Percentiles rank a stretch among this genome's conserved stretches.
Conservation (phyloP, 2,113 vertebrate genomes). For the Furnarius figulus region DNA sequence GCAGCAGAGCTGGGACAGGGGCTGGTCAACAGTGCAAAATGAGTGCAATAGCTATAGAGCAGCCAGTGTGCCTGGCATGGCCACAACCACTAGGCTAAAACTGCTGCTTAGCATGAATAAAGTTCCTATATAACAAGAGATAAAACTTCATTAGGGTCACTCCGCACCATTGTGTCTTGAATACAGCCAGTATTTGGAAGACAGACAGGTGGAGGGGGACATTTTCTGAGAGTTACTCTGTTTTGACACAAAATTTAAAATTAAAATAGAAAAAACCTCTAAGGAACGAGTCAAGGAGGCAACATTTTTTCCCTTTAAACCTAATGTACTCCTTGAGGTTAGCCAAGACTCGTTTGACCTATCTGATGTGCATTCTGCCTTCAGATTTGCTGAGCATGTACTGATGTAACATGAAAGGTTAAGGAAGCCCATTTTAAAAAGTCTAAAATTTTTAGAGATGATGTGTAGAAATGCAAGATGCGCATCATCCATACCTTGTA, state of each 20-base stretch:
- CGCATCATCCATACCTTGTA: background rate
- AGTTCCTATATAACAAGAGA: background rate
- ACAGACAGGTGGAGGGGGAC: fast-evolving
- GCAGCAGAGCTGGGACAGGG: background rate
- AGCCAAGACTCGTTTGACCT: background rate
- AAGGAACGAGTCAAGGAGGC: background rate
- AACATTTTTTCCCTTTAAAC: background rate
- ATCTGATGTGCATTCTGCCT: background rate
- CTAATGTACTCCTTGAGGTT: background rate
- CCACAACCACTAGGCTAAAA: background rate
- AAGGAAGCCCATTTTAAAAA: background rate
- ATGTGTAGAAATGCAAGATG: background rate
- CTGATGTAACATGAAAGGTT: background rate
- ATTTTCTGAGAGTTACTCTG: background rate
- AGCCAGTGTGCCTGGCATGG: fast-evolving
- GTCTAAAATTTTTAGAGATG: background rate
- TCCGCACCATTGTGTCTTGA: background rate
- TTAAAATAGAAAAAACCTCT: background rate
- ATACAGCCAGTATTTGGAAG: background rate
- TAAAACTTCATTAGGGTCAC: background rate
- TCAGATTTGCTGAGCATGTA: background rate
- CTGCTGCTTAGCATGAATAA: background rate
- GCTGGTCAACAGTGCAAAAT: background rate
- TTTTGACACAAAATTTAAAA: background rate
- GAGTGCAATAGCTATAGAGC: background rate